Base-by-base conservation (phyloP, 2,797 vertebrate species). In the Oceanodroma leucorhoa region DNA sequence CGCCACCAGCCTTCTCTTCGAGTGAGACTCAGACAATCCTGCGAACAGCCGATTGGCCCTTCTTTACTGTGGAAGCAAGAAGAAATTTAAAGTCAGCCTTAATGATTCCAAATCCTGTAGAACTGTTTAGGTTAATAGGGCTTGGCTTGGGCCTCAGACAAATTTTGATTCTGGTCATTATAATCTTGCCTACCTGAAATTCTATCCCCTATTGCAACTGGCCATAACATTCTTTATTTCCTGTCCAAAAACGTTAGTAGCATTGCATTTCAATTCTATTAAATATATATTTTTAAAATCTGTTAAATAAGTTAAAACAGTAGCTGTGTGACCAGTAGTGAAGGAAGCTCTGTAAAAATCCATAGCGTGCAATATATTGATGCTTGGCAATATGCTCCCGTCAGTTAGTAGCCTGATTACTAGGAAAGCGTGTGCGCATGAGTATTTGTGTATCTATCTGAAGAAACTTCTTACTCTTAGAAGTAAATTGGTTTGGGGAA, bases 41-140 rank as follows among this genome's bases (percentile, higher is more conserved):
- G 62, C 13, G 7, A 82, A 60, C 27, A 92, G 36, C 55, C 23
- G 2, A 40, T 48, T 69, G 75, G 23, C 50, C 71, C 18, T 85
- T 88, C 65, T 91, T 85, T 75, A 46, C 46, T 24, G 34, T 36
- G 23, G 65, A 80, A 83, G 69, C 64, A 78, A 91, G 72, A 75
- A 87, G 60, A 92, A 83, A 90, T 82, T 65, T 65, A 22, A 91
- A 83, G 90, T 95, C 60, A 67, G 57, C 75, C 87, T 90, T 71
- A 89, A 61, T 40, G 26, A 55, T 43, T 88, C 48, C 34, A 78
- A 46, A 86, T 70, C 50, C 34, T 27, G 19, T 38, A 53, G 38
- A 88, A 88, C 62, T 87, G 6, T 90, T 94, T 43, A 67, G 53
- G 32, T 90, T 87, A 73, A 86, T 53, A 91, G 62, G n/a, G 29